A percentile compares a stretch with the other conserved stretches of the same genome.
phyloP scores from a whole-genome alignment of 1,140 invertebrate species.

The Saccostrea echinata region DNA sequence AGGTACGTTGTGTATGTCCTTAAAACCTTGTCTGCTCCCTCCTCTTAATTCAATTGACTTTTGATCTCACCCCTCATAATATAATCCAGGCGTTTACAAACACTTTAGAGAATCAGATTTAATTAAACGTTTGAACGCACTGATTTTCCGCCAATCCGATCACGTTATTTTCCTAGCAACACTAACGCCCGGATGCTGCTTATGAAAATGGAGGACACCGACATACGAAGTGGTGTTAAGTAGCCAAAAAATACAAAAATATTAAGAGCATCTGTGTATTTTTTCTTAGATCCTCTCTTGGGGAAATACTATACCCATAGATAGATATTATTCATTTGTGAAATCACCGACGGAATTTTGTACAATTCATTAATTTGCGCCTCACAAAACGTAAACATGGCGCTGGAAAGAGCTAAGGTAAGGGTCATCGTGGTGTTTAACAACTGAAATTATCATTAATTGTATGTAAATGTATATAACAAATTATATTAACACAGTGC shows the following conservation, averaged over 20 bases:
- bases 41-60: too few relatives aligned
- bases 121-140: conserved; percentile 2
- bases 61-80: too few relatives aligned
- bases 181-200: conserved; percentile 70
- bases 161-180: conserved; percentile 72
- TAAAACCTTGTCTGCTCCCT: too few relatives aligned
- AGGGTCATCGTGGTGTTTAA: conserved; percentile 25
- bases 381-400: conserved; percentile 64
- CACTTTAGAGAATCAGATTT: not conserved
- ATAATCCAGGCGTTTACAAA: too few relatives aligned
- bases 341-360: too few relatives aligned
- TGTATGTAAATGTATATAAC: not conserved
- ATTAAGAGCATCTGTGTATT: not conserved
- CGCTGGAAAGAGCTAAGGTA: conserved; percentile 74
- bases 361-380: conserved; percentile 11
- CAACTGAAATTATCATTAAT: not conserved
- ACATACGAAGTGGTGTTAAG: conserved; percentile 19
- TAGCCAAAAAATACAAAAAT: not conserved
- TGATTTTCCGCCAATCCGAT: conserved; percentile 54
- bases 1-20: too few relatives aligned
- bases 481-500: not conserved
- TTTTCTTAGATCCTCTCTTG: not conserved
- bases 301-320: not conserved
- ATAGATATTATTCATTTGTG: not conserved
- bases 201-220: conserved; percentile 66